Evolutionary conservation across 2,888 invertebrate species (phyloP).

Genomic region (Agonum fuliginosum): DNA sequence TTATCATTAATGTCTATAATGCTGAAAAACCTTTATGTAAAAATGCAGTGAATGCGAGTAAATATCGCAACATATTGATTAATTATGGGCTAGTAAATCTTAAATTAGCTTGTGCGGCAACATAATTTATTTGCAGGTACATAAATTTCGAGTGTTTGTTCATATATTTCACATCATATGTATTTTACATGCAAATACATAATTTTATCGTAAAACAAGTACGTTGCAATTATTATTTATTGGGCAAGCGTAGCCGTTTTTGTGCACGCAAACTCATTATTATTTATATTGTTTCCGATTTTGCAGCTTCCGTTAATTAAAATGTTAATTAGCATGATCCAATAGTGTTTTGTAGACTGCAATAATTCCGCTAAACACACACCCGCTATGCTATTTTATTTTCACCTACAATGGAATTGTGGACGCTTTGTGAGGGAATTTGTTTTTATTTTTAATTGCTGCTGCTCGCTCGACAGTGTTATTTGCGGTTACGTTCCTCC

Average conservation of each 20-base stretch:
- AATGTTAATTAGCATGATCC: constrained; percentile 49
- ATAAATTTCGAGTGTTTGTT: constrained; percentile 38
- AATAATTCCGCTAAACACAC: constrained; percentile 19
- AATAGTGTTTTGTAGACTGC: constrained; percentile 7
- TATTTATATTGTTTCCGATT: constrained; percentile 45
- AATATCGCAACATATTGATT: neutral
- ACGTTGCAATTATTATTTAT: constrained; percentile 54
- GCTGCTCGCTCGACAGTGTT: too few relatives aligned
- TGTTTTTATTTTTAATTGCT: too few relatives aligned
- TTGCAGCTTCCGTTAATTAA: constrained; percentile 48
- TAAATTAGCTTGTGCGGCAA: neutral
- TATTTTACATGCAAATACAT: constrained; percentile 48
- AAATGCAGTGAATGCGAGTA: too few relatives aligned
- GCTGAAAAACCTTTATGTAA: too few relatives aligned
- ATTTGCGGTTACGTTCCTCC: too few relatives aligned
- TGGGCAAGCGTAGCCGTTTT: constrained; percentile 47
- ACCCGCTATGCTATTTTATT: neutral
- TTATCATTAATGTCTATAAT: too few relatives aligned
- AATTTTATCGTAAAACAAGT: constrained; percentile 43
- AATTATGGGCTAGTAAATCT: constrained; percentile 1
- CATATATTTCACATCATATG: constrained; percentile 48
- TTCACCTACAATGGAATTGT: neutral
- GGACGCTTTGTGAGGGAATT: neutral
- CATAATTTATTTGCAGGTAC: constrained; percentile 20
- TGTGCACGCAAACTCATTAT: constrained; percentile 48